phyloP scores from a whole-genome alignment of 2,888 invertebrate species.

The Tupiocoris notatus region DNA sequence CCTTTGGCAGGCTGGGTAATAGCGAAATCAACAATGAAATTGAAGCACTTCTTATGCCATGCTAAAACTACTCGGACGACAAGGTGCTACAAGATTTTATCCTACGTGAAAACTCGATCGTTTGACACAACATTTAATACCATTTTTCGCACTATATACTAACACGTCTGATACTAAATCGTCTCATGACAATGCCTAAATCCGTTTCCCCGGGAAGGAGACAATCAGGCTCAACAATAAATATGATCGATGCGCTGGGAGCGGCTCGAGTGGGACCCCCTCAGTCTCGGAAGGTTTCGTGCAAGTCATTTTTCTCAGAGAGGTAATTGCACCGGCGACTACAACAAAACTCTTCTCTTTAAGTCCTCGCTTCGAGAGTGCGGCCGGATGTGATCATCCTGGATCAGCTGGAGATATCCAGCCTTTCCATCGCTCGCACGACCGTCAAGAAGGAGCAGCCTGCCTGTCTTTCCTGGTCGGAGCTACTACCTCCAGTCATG shows the following conservation, averaged over 20 bases:
- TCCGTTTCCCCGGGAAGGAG: too few relatives aligned
- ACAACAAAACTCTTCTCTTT: neutral
- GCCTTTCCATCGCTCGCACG: slow-evolving; percentile 4
- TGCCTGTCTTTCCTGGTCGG: neutral
- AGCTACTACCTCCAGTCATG: slow-evolving; percentile 14
- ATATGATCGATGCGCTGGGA: neutral
- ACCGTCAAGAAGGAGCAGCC: slow-evolving; percentile 8
- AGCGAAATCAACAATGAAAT: too few relatives aligned
- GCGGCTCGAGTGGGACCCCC: neutral
- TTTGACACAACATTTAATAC: too few relatives aligned
- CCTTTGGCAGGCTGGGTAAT: neutral
- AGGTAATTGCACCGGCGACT: slow-evolving; percentile 5
- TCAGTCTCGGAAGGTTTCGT: neutral
- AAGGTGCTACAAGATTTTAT: too few relatives aligned
- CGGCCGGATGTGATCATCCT: slow-evolving; percentile 18
- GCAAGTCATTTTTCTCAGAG: neutral
- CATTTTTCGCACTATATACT: too few relatives aligned
- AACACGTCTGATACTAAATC: too few relatives aligned
- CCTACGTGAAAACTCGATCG: too few relatives aligned
- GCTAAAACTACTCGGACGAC: too few relatives aligned
- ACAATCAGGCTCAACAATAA: neutral
- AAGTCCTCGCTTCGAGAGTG: neutral
- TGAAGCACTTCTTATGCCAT: too few relatives aligned
- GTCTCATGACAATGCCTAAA: too few relatives aligned
- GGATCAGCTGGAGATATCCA: slow-evolving; percentile 5